Percentiles rank a stretch among this genome's conserved stretches.
Conservation (phyloP, 1,140 invertebrate genomes). For the Sycophila sp. region DNA sequence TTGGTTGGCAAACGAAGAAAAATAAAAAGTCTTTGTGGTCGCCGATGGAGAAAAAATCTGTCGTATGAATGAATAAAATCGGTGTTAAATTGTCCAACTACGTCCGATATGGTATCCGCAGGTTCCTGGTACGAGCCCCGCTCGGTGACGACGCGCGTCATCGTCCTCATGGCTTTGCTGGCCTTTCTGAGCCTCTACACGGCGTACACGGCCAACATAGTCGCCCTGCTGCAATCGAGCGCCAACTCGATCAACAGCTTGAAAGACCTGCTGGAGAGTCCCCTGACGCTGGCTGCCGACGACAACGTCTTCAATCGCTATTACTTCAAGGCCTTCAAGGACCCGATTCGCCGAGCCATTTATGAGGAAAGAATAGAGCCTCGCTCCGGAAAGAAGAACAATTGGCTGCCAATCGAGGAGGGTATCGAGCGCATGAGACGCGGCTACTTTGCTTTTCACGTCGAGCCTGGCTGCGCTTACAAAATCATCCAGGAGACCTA, state of each 20-base stretch:
- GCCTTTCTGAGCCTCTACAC: conserved; percentile 64
- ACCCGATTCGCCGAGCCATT: conserved; percentile 70
- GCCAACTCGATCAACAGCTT: conserved; percentile 70
- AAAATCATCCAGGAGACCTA: conserved; percentile 73
- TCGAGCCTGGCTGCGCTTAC: conserved; percentile 71
- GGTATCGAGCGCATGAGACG: conserved; percentile 69
- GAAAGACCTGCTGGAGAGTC: conserved; percentile 70
- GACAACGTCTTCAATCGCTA: conserved; percentile 73
- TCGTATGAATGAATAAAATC: too few species aligned
- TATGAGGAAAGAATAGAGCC: conserved; percentile 70
- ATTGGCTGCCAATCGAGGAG: conserved; percentile 70
- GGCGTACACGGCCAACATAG: conserved; percentile 75
- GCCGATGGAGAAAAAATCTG: too few species aligned
- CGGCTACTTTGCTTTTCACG: conserved; percentile 74
- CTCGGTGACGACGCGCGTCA: conserved; percentile 48
- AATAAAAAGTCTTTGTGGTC: too few species aligned
- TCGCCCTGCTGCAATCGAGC: conserved; percentile 73
- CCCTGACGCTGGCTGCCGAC: conserved; percentile 70
- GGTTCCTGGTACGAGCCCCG: conserved; percentile 52
- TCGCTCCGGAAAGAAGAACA: conserved; percentile 28
- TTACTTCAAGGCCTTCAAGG: conserved; percentile 67
- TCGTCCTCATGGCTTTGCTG: conserved; percentile 52
- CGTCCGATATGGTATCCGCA: too few species aligned
- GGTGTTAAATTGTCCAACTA: too few species aligned
- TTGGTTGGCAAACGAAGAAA: too few species aligned